Base-by-base conservation (phyloP, 2,888 invertebrate genomes). In the Azorinus chamasolen region DNA sequence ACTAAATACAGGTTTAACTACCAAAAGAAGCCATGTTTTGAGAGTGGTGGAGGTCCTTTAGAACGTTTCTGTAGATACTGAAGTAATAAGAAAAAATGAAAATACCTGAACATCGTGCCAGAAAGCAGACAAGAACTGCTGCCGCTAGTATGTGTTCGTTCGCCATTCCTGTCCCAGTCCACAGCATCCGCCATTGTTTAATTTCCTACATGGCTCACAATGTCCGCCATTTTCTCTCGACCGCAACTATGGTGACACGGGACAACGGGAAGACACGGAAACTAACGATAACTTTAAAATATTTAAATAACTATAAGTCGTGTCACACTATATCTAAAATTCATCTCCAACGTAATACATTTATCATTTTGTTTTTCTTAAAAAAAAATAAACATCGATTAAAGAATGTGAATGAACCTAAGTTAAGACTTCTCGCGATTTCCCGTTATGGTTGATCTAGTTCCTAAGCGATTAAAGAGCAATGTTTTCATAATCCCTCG, bases 231-330 rank as follows among this genome's bases (percentile, higher is more conserved):
- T 48, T 68, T 69, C 14, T 32, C 41, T 24, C 22, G 22, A 22
- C 48, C 55, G 78, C 73, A 79, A 55, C 78, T 79, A 79, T 74
- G 78, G 73, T 55, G 58, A 78, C 65, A 51, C 32, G 4, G 32
- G 32, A 32, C 32, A 10, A 32, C 32, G 5, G 32, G 45, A 45
- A 22, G 18, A 2, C 3, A 22, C 50, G 50, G 45, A 45, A 45
- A 14, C 45, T 5, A 45, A 4, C 45, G n/a, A n/a, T 16, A 45
- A 45, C 14, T 18, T 16, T 45, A 20, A 20, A 45, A 45, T 8
- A 8, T 8, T 5, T 14, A 45, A 45, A 4, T 45, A 4, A 6
- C 10, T 4, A 10, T 10, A 32, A 32, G 32, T 6, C 10, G 4
- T 32, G 32, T 32, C 10, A 32, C 32, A 32, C 32, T 32, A 10